Evolutionary conservation across 1,140 invertebrate genomes (phyloP).

Genomic region (Ostrea denselamellosa): DNA sequence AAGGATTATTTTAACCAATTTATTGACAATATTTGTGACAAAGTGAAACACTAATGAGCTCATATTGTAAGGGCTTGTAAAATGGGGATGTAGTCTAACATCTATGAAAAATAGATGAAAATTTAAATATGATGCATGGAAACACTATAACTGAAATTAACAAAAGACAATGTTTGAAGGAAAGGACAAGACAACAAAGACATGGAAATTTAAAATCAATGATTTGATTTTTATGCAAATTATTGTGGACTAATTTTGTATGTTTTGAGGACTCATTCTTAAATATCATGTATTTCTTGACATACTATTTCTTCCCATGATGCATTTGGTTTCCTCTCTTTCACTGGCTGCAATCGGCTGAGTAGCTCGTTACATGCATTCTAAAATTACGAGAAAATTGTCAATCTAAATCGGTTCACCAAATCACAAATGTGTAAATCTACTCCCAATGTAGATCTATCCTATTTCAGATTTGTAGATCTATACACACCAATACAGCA

Average conservation of each 20-base stretch:
- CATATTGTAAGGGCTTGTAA: too few relatives aligned
- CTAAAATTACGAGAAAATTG: neutral
- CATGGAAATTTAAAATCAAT: neutral
- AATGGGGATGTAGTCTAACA: too few relatives aligned
- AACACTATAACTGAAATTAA: too few relatives aligned
- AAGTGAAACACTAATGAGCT: too few relatives aligned
- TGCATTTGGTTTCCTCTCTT: constrained; percentile 86
- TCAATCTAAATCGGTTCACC: neutral
- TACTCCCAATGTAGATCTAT: neutral
- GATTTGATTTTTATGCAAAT: neutral
- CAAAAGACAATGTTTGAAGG: too few relatives aligned
- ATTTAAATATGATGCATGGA: too few relatives aligned
- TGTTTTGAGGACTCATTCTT: neutral
- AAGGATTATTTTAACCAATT: too few relatives aligned
- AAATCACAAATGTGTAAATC: neutral
- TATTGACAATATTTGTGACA: too few relatives aligned
- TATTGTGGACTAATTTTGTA: neutral
- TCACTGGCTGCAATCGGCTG: constrained; percentile 88
- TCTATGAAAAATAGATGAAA: too few relatives aligned
- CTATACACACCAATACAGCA: constrained; percentile 32
- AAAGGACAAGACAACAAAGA: too few relatives aligned
- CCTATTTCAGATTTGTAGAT: neutral
- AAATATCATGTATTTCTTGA: neutral
- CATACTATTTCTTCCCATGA: constrained; percentile 91
- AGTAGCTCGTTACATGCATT: constrained; percentile 85